phyloP scores from a whole-genome alignment of 2,888 invertebrate genomes.

The Ditylenchus weischeri region DNA sequence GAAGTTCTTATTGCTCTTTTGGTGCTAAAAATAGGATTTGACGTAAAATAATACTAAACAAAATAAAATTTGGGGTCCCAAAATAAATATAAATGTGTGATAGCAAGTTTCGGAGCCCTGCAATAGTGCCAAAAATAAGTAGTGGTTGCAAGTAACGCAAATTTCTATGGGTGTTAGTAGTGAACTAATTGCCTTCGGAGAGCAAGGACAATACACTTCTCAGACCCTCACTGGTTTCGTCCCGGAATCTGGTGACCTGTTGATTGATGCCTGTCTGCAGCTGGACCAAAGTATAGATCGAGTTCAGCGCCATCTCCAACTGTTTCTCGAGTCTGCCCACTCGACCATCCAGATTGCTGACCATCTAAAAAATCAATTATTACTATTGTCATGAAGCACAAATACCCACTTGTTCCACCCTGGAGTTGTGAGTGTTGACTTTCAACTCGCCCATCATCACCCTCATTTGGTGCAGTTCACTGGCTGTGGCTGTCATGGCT shows the following conservation, averaged over 20 bases:
- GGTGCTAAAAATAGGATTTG: too few species aligned
- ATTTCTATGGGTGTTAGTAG: too few species aligned
- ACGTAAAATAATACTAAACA: too few species aligned
- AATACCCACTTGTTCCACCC: conserved; percentile 27
- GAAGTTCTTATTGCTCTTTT: too few species aligned
- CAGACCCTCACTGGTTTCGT: conserved; percentile 28
- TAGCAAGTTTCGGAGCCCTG: too few species aligned
- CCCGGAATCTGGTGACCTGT: conserved; percentile 40
- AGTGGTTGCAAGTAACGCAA: too few species aligned
- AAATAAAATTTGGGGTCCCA: too few species aligned
- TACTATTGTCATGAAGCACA: background rate
- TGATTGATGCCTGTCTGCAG: conserved; percentile 56
- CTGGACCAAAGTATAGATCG: conserved; percentile 48
- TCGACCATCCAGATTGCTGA: conserved; percentile 44
- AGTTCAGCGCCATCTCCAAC: conserved; percentile 55
- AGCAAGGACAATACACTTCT: conserved; percentile 13
- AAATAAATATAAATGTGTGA: too few species aligned
- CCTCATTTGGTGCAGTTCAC: conserved; percentile 28
- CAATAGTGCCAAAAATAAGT: too few species aligned
- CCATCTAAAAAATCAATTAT: conserved; percentile 26
- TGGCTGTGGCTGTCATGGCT: background rate
- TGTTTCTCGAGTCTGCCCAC: conserved; percentile 55
- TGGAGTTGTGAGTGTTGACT: conserved; percentile 11
- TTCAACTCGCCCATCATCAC: conserved; percentile 25
- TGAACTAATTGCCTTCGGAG: background rate